These are phyloP conservation scores for Merops nubicus DNA, from an alignment of 2,113 vertebrate species.

Conservation along the genomic window DNA sequence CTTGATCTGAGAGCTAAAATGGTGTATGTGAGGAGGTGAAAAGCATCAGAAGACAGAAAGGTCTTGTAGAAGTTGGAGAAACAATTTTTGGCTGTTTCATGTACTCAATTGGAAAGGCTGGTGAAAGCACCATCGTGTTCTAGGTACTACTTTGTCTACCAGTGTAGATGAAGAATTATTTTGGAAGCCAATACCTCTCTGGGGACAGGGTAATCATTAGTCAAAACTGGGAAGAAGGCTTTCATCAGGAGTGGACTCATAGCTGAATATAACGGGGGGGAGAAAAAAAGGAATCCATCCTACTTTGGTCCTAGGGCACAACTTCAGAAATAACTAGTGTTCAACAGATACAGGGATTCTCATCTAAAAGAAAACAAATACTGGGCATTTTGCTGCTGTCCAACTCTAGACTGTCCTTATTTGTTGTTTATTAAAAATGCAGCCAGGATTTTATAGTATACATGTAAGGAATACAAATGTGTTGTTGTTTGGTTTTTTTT, in stretches of 20 bases:
- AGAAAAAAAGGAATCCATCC: background rate
- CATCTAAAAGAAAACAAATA: background rate
- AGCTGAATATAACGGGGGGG: background rate
- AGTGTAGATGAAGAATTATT: background rate
- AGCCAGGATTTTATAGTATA: conserved; percentile 15
- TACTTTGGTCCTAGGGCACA: background rate
- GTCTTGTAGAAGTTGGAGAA: background rate
- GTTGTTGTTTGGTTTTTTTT: conserved; percentile 56
- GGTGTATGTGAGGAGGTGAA: background rate
- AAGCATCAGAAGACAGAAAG: background rate
- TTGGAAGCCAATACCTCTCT: background rate
- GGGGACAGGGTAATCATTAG: background rate
- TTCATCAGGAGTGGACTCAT: background rate
- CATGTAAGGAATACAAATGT: background rate
- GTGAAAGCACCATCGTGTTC: background rate
- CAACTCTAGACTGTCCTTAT: background rate
- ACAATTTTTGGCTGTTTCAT: background rate
- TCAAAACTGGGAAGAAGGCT: background rate
- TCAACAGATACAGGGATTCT: background rate
- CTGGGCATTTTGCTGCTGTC: conserved; percentile 6
- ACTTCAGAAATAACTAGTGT: background rate
- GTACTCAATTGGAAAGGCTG: background rate
- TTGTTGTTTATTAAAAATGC: conserved; percentile 32
- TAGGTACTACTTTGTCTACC: background rate
- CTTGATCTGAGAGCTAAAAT: background rate